Evolutionary conservation across 2,797 vertebrate genomes (phyloP), one percentile per base, ranked within the genome.

Genomic region (Phyllotis vaccarum): DNA sequence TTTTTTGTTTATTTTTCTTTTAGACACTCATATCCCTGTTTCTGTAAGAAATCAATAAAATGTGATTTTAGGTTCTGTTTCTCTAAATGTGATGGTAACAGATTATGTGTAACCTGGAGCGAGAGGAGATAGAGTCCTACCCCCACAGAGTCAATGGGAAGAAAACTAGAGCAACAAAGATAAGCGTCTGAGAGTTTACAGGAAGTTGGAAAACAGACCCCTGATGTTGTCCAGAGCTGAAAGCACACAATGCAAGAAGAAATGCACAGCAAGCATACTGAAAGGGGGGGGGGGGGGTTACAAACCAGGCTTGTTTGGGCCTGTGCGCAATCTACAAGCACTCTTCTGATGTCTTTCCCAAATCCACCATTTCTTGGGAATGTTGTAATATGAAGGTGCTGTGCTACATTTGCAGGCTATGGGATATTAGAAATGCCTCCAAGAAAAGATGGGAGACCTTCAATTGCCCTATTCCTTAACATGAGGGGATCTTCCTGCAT

Each of bases 401-500:
- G 11, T 34, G 27, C 75, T 64, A 1, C 83, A n/a, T 74, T 82
- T 56, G 46, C 66, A 75, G 16, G 19, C 31, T 46, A 52, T 37
- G 60, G 21, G 68, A 66, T 70, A 81, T 91, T 86, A 56, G 64
- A 68, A 74, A 46, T 16, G 82, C 56, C 92, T 90, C 37, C 31
- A 22, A 24, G 64, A 46, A 56, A 83, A 87, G 49, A 89, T 52
- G 24, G 58, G 80, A 93, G 96, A 96, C 97, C 95, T 97, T 96
- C 97, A 95, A 4, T 85, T 81, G 93, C 82, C 96, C 97, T 96
- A n/a, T 76, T 86, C 94, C 90, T 90, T 66, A 89, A 94, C 58
- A 49, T 75, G 60, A 90, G 13, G 27, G 27, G 70, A 66, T 43
- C 90, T 60, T 85, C 78, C 86, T 75, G 21, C 79, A 80, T 78